Conservation (phyloP, 1,140 invertebrate species). For the Psix sp. region DNA sequence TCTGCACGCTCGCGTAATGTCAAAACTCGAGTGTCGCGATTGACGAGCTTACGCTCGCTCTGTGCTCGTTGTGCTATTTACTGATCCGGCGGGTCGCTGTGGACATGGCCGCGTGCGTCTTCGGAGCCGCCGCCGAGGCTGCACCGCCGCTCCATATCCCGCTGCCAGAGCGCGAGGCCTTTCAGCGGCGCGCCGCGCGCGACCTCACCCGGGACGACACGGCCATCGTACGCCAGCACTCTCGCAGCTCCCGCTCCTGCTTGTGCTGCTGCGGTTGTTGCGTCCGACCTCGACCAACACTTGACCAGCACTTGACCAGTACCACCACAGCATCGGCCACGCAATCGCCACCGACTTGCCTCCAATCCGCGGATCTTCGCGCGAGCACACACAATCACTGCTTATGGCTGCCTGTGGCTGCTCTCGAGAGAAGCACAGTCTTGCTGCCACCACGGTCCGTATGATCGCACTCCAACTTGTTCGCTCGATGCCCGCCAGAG, state of each 20-base stretch:
- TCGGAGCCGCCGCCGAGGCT: slow-evolving; percentile 13
- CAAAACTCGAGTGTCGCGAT: slow-evolving; percentile 26
- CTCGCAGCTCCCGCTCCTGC: too few species aligned
- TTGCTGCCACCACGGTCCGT: too few species aligned
- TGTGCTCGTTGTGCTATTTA: slow-evolving; percentile 31
- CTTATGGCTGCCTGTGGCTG: too few species aligned
- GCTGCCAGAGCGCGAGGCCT: not conserved
- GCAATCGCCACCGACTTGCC: too few species aligned
- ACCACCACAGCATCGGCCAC: too few species aligned
- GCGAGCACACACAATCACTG: too few species aligned
- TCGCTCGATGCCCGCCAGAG: too few species aligned
- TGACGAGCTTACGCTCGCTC: slow-evolving; percentile 26
- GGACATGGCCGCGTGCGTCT: slow-evolving; percentile 66
- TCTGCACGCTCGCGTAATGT: slow-evolving; percentile 75
- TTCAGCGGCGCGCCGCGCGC: slow-evolving; percentile 22
- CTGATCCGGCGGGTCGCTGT: slow-evolving; percentile 59
- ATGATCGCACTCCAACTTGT: too few species aligned
- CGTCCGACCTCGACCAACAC: not conserved
- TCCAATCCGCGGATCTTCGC: too few species aligned
- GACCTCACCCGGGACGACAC: slow-evolving; percentile 32
- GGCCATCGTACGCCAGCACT: not conserved
- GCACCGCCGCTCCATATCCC: slow-evolving; percentile 30
- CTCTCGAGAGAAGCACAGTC: too few species aligned
- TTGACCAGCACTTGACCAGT: too few species aligned
- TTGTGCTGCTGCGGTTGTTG: too few species aligned